A percentile compares a stretch with the other conserved stretches of the same genome.
These are phyloP conservation scores for Chymomyza procnemis DNA, from an alignment of 2,888 invertebrate species.

Conservation along the genomic window DNA sequence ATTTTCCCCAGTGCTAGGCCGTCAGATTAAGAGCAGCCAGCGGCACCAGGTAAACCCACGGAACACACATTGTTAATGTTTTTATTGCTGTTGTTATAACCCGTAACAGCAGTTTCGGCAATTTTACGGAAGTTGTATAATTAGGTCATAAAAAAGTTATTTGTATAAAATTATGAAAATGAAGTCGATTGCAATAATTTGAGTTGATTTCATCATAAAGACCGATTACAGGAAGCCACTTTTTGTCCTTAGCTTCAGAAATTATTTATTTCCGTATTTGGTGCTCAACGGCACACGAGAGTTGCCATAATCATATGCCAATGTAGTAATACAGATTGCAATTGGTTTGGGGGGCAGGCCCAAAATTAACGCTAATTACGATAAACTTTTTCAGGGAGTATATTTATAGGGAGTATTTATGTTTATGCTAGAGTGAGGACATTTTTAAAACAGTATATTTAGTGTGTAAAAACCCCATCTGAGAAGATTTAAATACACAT, in stretches of 20 bases:
- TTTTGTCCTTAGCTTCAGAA: neutral
- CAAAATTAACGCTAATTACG: neutral
- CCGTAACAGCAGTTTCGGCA: neutral
- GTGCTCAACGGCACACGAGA: neutral
- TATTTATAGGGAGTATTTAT: neutral
- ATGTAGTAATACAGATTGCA: neutral
- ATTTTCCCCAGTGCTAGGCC: neutral
- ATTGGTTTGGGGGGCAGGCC: neutral
- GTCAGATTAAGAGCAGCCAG: neutral
- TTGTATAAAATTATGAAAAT: constrained; percentile 70
- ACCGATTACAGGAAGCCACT: neutral
- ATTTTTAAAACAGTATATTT: too few relatives aligned
- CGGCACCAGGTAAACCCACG: neutral
- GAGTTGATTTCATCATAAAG: neutral
- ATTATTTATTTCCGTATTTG: neutral
- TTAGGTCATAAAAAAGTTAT: constrained; percentile 71
- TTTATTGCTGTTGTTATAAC: constrained; percentile 6
- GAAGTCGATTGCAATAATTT: constrained; percentile 71
- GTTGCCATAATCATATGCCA: neutral
- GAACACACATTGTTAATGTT: constrained; percentile 3
- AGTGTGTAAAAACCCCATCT: too few relatives aligned
- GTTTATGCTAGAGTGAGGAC: neutral
- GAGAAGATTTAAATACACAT: too few relatives aligned
- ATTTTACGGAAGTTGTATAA: constrained; percentile 45
- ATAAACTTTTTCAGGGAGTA: neutral